These are phyloP conservation scores for Metaphire vulgaris DNA, from an alignment of 1,140 invertebrate species.

Conservation along the genomic window DNA sequence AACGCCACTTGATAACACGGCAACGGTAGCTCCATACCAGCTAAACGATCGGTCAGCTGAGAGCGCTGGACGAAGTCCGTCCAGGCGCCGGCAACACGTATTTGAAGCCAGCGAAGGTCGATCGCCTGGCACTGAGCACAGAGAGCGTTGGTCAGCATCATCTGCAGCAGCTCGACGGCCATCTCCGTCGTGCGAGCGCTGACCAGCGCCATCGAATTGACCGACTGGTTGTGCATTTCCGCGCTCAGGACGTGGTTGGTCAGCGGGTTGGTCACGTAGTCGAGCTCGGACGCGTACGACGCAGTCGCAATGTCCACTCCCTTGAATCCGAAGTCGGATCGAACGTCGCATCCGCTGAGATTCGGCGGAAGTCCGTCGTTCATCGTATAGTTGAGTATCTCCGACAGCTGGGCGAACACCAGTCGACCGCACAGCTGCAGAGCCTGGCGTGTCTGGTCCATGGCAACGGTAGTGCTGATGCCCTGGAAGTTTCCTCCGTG, in stretches of 20 bases:
- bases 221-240: constrained; percentile 29
- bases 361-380: constrained; percentile 28
- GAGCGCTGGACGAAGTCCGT: no score
- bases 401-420: constrained; percentile 27
- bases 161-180: constrained; percentile 23
- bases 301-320: constrained; percentile 27
- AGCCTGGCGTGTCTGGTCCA: constrained; percentile 28
- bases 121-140: constrained; percentile 19
- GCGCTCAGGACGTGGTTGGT: constrained; percentile 29
- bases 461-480: constrained; percentile 23
- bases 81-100: no score
- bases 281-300: constrained; percentile 23
- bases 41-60: no score
- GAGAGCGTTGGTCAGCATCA: constrained; percentile 23
- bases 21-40: no score
- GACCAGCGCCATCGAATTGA: constrained; percentile 25
- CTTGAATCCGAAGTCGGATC: constrained; percentile 13
- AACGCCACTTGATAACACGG: no score
- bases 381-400: constrained; percentile 23
- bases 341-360: constrained; percentile 5
- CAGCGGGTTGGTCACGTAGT: constrained; percentile 22
- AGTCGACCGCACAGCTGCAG: constrained; percentile 29
- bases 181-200: constrained; percentile 12
- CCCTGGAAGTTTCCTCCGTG: constrained; percentile 30
- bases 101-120: constrained; percentile 26